Evolutionary conservation across 2,113 vertebrate species (phyloP), one percentile per base, ranked within the genome.

Genomic region (Lepus timidus): DNA sequence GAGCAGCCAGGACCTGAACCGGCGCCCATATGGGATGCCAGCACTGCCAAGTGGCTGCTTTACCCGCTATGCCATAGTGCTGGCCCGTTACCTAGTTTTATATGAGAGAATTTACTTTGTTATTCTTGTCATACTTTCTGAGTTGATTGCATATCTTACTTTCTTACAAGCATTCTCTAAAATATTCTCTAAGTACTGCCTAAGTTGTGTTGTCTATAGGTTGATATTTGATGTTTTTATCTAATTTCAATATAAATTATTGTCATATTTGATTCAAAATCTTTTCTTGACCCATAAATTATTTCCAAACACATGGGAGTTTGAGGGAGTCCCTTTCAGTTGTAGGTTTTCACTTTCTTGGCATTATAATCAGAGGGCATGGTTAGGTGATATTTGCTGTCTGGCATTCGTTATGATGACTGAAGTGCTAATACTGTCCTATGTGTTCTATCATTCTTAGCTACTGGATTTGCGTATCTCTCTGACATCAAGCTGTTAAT

Each of bases 201-300:
- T 74, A 64, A 68, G 31, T 51, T 82, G 6, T 4, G 68, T 52
- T 71, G 67, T 6, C 17, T 22, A 82, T 4, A 67, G 61, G 76
- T 94, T 90, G 36, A 67, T 64, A 36, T 12, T 27, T 68, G 7
- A 10, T 51, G 27, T 82, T 94, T 96, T 88, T 17, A 81, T 74
- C 88, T 88, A 27, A 14, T 88, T 82, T 75, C 19, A 49, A 17
- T 68, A 19, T 5, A 65, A 81, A 90, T 36, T 81, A 67, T 88
- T 94, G 85, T 76, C 55, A 73, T 65, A 62, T 90, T 92, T 85
- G 68, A 61, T 80, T 92, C 61, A 92, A 84, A 68, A 91, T 55
- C 4, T n/a, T 85, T 64, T 75, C 51, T 67, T 83, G 58, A 65
- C 9, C 2, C 64, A 85, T 52, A 52, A 44, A 93, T 64, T 82